Conservation (phyloP, 1,140 invertebrate species). For the Drosophila willistoni region DNA sequence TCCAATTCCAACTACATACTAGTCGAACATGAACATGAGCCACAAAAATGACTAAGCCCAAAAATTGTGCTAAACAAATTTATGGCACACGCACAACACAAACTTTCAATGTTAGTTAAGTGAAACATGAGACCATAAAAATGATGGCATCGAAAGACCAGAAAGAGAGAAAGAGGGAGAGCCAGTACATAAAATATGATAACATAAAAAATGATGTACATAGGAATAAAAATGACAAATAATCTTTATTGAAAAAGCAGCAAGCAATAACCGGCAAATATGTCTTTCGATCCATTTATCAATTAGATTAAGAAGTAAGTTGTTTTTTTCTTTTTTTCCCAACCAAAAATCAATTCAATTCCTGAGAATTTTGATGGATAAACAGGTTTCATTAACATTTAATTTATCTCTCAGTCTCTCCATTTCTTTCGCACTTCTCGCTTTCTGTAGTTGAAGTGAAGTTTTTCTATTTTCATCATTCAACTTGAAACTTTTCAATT, state of each 20-base stretch:
- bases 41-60: constrained; percentile 54
- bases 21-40: constrained; percentile 34
- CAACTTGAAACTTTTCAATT: constrained; percentile 76
- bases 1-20: constrained; percentile 24
- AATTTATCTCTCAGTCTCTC: constrained; percentile 20
- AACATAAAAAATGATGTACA: constrained; percentile 11
- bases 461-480: constrained; percentile 58
- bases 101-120: constrained; percentile 55
- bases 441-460: constrained; percentile 14
- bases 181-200: constrained; percentile 17
- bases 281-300: constrained; percentile 8
- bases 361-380: constrained; percentile 29
- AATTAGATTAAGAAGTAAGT: background rate
- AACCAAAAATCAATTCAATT: constrained; percentile 1
- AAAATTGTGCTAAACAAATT: constrained; percentile 37
- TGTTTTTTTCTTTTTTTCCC: too few species aligned
- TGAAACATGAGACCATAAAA: constrained; percentile 75
- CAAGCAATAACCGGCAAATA: background rate
- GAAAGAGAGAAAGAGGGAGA: background rate
- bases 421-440: constrained; percentile 32
- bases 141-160: constrained; percentile 44
- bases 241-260: constrained; percentile 7
- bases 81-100: constrained; percentile 43
- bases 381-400: constrained; percentile 54
- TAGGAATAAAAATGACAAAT: constrained; percentile 10